These are phyloP conservation scores for Lerista edwardsae DNA, from an alignment of 2,797 vertebrate genomes.

Conservation along the genomic window DNA sequence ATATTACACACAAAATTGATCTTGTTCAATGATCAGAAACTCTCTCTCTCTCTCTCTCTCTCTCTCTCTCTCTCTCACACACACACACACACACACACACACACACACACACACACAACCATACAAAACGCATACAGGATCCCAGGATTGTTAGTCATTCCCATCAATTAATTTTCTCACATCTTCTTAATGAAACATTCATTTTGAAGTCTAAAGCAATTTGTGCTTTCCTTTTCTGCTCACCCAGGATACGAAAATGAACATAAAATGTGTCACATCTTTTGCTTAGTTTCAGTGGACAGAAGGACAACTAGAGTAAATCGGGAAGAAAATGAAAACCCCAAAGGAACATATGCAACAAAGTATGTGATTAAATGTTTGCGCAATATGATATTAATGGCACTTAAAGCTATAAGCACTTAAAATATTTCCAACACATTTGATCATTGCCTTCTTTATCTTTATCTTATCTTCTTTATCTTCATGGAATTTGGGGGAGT, in stretches of 20 bases:
- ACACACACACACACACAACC: background rate
- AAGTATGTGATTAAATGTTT: conserved; percentile 68
- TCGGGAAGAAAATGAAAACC: conserved; percentile 43
- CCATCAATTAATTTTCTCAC: conserved; percentile 39
- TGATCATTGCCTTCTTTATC: conserved; percentile 51
- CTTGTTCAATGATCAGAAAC: background rate
- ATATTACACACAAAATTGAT: background rate
- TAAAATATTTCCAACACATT: conserved; percentile 65
- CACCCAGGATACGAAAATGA: conserved; percentile 22
- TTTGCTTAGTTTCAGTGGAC: conserved; percentile 34
- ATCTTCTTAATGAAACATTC: conserved; percentile 49
- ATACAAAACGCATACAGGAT: background rate
- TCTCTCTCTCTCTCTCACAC: background rate
- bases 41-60: background rate
- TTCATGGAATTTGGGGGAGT: conserved; percentile 35
- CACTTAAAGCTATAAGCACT: conserved; percentile 83
- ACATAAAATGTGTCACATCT: background rate
- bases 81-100: background rate
- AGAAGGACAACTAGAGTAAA: conserved; percentile 33
- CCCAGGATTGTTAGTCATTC: conserved; percentile 21
- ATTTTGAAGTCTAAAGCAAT: conserved; percentile 30
- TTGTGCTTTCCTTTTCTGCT: conserved; percentile 24
- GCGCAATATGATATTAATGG: conserved; percentile 79
- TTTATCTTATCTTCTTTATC: no score
- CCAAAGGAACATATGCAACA: conserved; percentile 27